Base-by-base conservation (phyloP, 2,888 invertebrate genomes). In the Cheilosia grossa region DNA sequence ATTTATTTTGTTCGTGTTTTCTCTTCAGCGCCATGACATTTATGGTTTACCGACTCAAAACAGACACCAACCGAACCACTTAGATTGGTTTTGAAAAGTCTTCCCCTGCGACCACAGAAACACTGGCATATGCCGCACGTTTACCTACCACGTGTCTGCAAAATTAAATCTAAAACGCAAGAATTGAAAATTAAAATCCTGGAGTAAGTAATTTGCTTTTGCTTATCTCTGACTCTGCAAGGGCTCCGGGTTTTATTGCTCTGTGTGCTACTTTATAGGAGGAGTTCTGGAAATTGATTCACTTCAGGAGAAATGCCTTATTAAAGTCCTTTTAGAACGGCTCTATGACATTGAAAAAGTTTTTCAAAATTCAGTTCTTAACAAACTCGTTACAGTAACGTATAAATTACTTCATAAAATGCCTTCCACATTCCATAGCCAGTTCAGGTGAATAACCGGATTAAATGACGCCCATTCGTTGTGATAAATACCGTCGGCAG, bases 81-180 rank as follows among this genome's bases (percentile, higher is more conserved):
- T 17, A 49, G 61, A 49, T 49, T 30, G 37, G 7, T 37, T 63
- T 70, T 75, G 64, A 75, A 42, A 81, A 70, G 70, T 75, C 27
- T 9, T 40, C 37, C 37, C 9, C 21, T 33, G n/a, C n/a, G n/a
- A 47, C 61, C 30, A 33, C 44, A 17, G 19, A n/a, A 49, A 37
- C 56, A 47, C 19, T 63, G 56, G 40, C 47, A 56, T 44, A 51
- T 70, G 58, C 47, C 58, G 66, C 40, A 70, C 56, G 63, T 56
- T 56, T 30, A 30, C 0, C 2, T 30, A 30, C 9, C 7, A 30
- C 0, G 27, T 27, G 6, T 4, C 1, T 27, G 1, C 27, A 27
- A 6, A 27, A 27, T 27, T 27, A 2, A 24, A 4, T 24, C 24
- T 24, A 2, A 24, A 24, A 24, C 5, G 4, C 30, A 7, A 7